Evolutionary conservation across 1,140 invertebrate species (phyloP), one percentile per base, ranked within the genome.

Genomic region (Mamestra configurata): DNA sequence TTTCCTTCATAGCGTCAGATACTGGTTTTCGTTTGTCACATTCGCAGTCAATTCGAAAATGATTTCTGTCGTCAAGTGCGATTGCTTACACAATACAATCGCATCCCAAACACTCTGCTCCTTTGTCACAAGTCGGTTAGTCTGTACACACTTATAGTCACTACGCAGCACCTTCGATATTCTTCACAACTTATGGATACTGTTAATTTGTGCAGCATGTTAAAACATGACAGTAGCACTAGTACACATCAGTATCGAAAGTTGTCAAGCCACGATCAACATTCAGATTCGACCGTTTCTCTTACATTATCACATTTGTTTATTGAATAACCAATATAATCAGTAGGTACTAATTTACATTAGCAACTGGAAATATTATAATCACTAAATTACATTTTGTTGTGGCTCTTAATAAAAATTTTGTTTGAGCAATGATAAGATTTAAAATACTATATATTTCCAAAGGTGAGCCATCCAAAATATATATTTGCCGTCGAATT

Each of bases 391-490:
- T 86, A 90, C 84, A 88, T 84, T 86, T 86, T 89, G 83, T n/a
- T 89, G 84, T 93, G 92, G 93, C 93, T 94, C 92, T 85, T 91
- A 87, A 91, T 90, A 93, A 88, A 89, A 92, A 91, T 90, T 93
- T 94, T 86, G 88, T 91, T 94, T 94, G 93, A 94, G 93, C 93
- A 94, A 93, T 91, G 85, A 88, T 85, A 91, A 82, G 84, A 88
- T 92, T 90, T 86, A 90, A 90, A 88, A 93, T 91, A 91, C 87
- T 90, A 78, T 83, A 73, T 92, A 88, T 87, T 89, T 92, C 64
- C 92, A 94, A 94, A 94, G 88, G 89, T 92, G 93, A 94, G 92
- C 93, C 93, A 84, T 94, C 89, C 79, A 93, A 94, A 92, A 94
- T 90, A 93, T 93, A 92, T 89, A 89, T 91, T 88, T 86, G 90